Conservation (phyloP, 64 coral and sea anemone species). For the Dendrophyllia cribrosa region DNA sequence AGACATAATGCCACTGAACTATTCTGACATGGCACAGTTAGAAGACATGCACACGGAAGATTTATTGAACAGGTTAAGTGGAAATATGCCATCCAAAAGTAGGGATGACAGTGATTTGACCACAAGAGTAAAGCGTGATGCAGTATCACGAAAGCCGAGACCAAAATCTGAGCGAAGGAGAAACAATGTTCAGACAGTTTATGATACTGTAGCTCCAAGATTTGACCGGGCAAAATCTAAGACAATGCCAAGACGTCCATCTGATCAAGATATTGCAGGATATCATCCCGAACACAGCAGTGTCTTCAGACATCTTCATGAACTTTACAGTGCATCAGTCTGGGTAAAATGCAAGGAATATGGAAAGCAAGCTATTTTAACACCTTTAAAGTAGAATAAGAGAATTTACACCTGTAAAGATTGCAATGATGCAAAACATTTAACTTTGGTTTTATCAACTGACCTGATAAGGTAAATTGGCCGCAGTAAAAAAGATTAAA, state of each 20-base stretch:
- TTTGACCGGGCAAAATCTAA: conserved; percentile 60
- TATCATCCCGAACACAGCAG: conserved; percentile 59
- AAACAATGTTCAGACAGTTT: conserved; percentile 61
- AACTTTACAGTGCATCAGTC: conserved; percentile 93
- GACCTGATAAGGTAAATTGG: too few species aligned
- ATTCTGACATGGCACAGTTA: conserved; percentile 78
- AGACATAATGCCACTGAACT: conserved; percentile 79
- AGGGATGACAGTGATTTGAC: conserved; percentile 56
- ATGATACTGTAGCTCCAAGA: conserved; percentile 26
- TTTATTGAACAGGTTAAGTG: conserved; percentile 37
- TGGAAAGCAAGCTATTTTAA: conserved; percentile 61
- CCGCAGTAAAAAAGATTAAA: too few species aligned
- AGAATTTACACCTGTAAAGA: neutral
- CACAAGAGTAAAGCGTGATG: conserved; percentile 26
- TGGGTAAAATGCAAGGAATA: conserved; percentile 97
- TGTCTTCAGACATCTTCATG: conserved; percentile 82
- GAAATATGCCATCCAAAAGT: conserved; percentile 5
- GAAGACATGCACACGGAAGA: conserved; percentile 64
- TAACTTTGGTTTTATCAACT: too few species aligned
- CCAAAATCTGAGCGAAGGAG: conserved; percentile 88
- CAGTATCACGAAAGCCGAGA: conserved; percentile 38
- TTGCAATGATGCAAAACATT: too few species aligned
- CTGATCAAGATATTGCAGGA: conserved; percentile 10
- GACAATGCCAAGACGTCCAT: conserved; percentile 35
- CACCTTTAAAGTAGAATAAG: neutral